Evolutionary conservation across 2,113 vertebrate species (phyloP).

Genomic region (Gavia stellata): DNA sequence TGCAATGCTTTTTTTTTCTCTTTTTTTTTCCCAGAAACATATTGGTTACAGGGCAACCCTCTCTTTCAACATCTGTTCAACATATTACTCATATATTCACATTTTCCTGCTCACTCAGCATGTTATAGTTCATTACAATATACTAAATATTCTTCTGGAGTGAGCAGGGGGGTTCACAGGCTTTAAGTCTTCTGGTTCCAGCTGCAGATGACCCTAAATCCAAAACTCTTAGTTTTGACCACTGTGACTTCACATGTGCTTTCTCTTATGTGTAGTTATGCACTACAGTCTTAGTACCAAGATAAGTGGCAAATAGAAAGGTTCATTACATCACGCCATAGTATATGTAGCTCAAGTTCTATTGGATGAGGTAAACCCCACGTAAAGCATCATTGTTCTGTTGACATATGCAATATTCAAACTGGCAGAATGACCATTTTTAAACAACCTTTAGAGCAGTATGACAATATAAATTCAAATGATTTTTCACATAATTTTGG

Average conservation of each 20-base stretch:
- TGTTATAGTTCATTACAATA: background rate
- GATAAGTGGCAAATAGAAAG: background rate
- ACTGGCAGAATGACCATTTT: background rate
- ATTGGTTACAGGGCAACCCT: background rate
- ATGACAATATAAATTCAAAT: background rate
- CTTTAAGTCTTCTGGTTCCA: background rate
- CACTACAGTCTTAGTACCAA: background rate
- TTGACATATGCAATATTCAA: background rate
- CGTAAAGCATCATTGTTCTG: background rate
- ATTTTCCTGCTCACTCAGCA: conserved; percentile 23
- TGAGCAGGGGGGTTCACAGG: background rate
- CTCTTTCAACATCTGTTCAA: conserved; percentile 1
- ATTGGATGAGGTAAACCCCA: background rate
- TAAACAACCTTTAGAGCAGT: background rate
- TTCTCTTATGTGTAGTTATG: background rate
- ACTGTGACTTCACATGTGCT: background rate
- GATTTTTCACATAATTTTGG: background rate
- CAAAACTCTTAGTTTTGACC: background rate
- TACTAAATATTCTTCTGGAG: background rate
- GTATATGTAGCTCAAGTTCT: background rate
- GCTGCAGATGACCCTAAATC: background rate
- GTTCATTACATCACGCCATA: background rate
- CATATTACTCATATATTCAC: background rate
- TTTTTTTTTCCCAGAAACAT: background rate
- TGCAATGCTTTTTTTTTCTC: background rate